Evolutionary conservation across 1,140 invertebrate genomes (phyloP), one percentile per base, ranked within the genome.

Genomic region (Solen grandis): DNA sequence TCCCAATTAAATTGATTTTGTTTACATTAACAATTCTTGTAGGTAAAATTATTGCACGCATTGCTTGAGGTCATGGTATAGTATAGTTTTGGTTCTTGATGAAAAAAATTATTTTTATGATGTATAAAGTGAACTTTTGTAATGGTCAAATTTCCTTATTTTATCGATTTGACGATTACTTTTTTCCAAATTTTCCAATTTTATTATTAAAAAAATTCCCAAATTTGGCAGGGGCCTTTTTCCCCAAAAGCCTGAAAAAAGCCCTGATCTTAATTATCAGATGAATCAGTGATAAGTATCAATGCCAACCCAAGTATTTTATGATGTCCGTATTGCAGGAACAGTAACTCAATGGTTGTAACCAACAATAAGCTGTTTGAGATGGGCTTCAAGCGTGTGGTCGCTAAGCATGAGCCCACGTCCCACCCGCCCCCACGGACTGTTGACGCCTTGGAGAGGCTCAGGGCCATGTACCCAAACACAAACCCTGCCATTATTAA

Each of bases 401-500:
- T 31, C 0, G 62, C 55, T 8, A 55, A 38, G 13, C 72, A 75
- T 29, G n/a, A n/a, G n/a, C 8, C 8, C 41, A 19, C 41, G 8
- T 46, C 41, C 19, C 41, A 46, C 41, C 74, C 60, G 31, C 46
- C 46, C 52, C 74, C 74, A 13, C 60, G 59, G 41, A n/a, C 14
- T n/a, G 62, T 65, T 2, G 74, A 76, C 52, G 66, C 66, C 46
- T 8, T 66, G 16, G 60, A 76, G 41, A 52, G 74, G 22, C 19
- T 76, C 5, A 38, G 36, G 10, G 74, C 62, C 1, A 76, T 76
- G 74, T 76, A 55, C 52, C 62, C 74, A 22, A 25, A 38, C 19
- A 54, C 31, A 25, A 22, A 35, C n/a, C 1, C 25, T 29, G 41
- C 19, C 14, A 59, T 76, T 16, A 50, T 76, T 1, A 33, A 50